These are phyloP conservation scores for Eristalis pertinax DNA, from an alignment of 2,888 invertebrate species.

Conservation along the genomic window DNA sequence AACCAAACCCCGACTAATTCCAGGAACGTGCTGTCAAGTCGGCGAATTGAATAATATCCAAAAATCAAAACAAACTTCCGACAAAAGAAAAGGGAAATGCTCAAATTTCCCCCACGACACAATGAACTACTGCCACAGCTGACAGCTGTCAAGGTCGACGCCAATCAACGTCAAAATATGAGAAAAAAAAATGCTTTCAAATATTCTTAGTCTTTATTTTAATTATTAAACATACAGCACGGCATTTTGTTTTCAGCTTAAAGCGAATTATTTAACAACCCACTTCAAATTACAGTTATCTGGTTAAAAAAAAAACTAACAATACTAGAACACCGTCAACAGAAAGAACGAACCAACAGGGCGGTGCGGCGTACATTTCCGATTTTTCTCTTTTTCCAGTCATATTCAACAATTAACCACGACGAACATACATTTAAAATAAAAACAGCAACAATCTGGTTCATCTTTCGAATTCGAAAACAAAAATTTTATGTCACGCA, in stretches of 20 bases:
- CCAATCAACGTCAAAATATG: background rate
- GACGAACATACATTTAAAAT: background rate
- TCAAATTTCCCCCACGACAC: background rate
- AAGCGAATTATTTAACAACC: background rate
- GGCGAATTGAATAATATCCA: background rate
- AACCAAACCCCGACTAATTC: too few species aligned
- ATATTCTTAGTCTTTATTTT: background rate
- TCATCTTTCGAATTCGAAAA: slow-evolving; percentile 24
- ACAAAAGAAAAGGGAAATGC: background rate
- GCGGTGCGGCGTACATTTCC: background rate
- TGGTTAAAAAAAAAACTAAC: background rate
- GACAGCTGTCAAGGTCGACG: background rate
- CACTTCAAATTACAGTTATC: background rate
- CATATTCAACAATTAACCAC: slow-evolving; percentile 2
- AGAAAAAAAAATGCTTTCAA: background rate
- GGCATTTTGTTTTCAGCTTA: background rate
- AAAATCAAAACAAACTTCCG: background rate
- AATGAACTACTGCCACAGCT: background rate
- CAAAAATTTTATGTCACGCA: slow-evolving; percentile 52
- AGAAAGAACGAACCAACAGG: background rate
- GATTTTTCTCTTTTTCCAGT: background rate
- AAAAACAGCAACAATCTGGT: background rate
- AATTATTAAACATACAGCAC: background rate
- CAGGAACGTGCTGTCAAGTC: too few species aligned
- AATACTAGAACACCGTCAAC: background rate